phyloP scores from a whole-genome alignment of 2,113 vertebrate genomes.

The Eidolon helvum region DNA sequence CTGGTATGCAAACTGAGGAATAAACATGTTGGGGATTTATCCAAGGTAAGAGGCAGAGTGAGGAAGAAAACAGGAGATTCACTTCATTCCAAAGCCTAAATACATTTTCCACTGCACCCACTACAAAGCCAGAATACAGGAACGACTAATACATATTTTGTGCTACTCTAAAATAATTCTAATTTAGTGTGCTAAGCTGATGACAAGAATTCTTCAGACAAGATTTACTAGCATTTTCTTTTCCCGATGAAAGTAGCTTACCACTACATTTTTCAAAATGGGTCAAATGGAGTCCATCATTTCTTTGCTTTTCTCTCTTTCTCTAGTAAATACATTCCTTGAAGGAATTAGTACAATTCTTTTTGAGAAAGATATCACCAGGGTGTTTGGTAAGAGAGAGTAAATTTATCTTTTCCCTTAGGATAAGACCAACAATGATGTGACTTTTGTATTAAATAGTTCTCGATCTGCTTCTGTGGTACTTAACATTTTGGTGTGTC shows the following conservation, averaged over 20 bases:
- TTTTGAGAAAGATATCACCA: neutral
- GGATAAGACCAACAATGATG: neutral
- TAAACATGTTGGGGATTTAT: neutral
- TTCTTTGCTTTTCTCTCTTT: slow-evolving; percentile 2
- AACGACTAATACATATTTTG: neutral
- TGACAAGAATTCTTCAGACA: neutral
- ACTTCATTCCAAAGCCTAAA: neutral
- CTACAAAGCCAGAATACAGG: neutral
- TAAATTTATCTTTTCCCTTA: neutral
- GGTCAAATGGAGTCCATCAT: neutral
- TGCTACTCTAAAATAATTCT: slow-evolving; percentile 26
- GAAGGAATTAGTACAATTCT: neutral
- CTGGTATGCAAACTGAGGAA: neutral
- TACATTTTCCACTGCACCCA: neutral
- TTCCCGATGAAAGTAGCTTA: neutral
- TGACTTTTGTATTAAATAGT: neutral
- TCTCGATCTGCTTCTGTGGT: neutral
- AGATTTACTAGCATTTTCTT: neutral
- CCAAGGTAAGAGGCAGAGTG: neutral
- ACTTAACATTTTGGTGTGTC: neutral
- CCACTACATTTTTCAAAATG: neutral
- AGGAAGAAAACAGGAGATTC: neutral
- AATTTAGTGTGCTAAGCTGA: neutral
- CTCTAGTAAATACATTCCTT: neutral
- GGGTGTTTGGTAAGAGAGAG: neutral